phyloP scores from a whole-genome alignment of 2,797 vertebrate genomes.

The Pangasius larnaudii region DNA sequence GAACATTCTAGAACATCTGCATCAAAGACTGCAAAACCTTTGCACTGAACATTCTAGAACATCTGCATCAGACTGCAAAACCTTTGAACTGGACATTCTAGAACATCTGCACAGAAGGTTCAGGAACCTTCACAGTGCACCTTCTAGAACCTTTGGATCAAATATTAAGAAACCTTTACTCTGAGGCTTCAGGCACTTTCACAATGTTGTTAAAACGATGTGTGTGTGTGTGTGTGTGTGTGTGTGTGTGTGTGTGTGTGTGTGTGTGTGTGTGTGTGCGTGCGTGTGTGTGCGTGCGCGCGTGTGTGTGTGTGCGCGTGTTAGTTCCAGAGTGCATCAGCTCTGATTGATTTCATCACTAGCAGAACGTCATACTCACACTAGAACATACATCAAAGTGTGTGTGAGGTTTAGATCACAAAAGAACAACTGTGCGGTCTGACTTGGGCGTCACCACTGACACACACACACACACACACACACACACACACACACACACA shows the following conservation, averaged over 20 bases:
- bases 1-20: not conserved
- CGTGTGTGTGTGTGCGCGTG: not conserved
- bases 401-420: constrained; percentile 5
- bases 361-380: not conserved
- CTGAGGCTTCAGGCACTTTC: not conserved
- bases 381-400: constrained; percentile 10
- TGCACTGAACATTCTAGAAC: not conserved
- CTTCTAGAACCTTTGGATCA: too few species aligned
- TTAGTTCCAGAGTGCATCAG: not conserved
- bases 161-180: too few species aligned
- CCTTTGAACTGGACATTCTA: too few species aligned
- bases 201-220: not conserved
- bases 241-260: not conserved
- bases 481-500: not conserved
- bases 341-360: not conserved
- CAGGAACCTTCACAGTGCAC: too few species aligned
- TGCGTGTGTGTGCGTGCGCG: too few species aligned
- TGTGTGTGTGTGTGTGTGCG: not conserved
- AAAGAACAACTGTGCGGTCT: not conserved
- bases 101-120: not conserved
- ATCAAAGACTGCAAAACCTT: not conserved
- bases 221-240: not conserved
- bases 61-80: not conserved
- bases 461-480: not conserved
- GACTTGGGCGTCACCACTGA: not conserved